Conservation (phyloP, 2,113 vertebrate genomes). For the Falcunculus frontatus region DNA sequence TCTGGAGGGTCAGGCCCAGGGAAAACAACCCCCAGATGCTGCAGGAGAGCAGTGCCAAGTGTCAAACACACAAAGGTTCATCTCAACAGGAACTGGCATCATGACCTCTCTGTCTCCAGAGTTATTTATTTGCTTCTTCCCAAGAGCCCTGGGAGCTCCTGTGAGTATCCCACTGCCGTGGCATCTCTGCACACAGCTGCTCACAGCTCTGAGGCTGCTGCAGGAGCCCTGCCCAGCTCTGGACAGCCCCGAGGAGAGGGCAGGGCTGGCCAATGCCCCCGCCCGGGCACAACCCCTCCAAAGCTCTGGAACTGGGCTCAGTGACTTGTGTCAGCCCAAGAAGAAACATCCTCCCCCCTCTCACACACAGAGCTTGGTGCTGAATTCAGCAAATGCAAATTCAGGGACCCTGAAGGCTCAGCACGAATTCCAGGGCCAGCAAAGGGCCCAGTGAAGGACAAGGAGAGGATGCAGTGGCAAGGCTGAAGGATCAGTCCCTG, state of each 20-base stretch:
- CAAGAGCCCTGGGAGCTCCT: neutral
- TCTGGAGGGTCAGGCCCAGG: neutral
- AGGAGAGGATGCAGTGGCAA: neutral
- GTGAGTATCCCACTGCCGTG: no score
- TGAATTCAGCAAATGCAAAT: neutral
- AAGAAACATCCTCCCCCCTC: neutral
- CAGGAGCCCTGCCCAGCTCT: neutral
- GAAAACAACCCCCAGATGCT: accelerated
- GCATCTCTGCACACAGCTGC: neutral
- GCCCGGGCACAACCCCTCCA: neutral
- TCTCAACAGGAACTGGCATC: accelerated
- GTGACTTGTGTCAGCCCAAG: neutral
- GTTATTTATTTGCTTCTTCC: neutral
- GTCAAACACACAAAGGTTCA: neutral
- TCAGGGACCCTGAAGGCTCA: neutral
- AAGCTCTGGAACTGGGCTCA: accelerated
- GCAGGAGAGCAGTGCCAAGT: neutral
- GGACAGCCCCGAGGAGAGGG: neutral
- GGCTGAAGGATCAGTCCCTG: neutral
- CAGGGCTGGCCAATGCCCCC: neutral
- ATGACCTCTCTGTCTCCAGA: neutral
- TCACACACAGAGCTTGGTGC: neutral
- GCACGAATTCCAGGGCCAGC: neutral
- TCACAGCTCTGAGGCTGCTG: neutral
- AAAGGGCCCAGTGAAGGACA: neutral